Evolutionary conservation across 2,797 vertebrate genomes (phyloP).

Genomic region (Xenentodon cancila): DNA sequence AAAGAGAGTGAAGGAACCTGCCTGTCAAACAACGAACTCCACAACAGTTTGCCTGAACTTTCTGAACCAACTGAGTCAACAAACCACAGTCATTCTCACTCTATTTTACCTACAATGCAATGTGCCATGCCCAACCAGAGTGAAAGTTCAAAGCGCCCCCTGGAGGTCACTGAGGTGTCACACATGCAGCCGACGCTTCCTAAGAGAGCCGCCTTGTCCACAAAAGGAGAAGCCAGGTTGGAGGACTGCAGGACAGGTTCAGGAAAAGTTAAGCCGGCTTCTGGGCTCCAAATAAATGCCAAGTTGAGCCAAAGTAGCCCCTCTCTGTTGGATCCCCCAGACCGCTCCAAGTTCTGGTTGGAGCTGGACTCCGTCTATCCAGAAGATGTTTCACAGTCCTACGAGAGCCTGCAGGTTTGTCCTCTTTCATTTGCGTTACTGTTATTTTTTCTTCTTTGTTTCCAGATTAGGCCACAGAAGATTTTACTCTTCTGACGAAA

Average conservation of each 20-base stretch:
- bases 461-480: not conserved
- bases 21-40: constrained; percentile 85
- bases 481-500: no score
- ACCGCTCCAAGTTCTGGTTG: constrained; percentile 91
- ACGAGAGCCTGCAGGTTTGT: constrained; percentile 83
- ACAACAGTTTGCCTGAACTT: constrained; percentile 85
- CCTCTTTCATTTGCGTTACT: not conserved
- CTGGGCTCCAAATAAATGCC: constrained; percentile 78
- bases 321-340: constrained; percentile 86
- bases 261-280: constrained; percentile 10
- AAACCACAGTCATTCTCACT: constrained; percentile 18
- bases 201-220: constrained; percentile 88
- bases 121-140: constrained; percentile 49
- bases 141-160: constrained; percentile 87
- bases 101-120: constrained; percentile 54
- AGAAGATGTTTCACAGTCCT: constrained; percentile 86
- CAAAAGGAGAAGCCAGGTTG: constrained; percentile 69
- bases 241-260: constrained; percentile 26
- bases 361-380: constrained; percentile 85
- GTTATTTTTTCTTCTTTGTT: not conserved
- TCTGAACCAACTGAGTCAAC: constrained; percentile 20
- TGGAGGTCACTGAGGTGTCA: constrained; percentile 86
- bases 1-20: constrained; percentile 69
- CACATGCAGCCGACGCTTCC: constrained; percentile 89
- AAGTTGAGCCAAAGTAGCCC: constrained; percentile 90